Conservation (phyloP, 1,140 invertebrate genomes). For the Matsumurasca onukii region DNA sequence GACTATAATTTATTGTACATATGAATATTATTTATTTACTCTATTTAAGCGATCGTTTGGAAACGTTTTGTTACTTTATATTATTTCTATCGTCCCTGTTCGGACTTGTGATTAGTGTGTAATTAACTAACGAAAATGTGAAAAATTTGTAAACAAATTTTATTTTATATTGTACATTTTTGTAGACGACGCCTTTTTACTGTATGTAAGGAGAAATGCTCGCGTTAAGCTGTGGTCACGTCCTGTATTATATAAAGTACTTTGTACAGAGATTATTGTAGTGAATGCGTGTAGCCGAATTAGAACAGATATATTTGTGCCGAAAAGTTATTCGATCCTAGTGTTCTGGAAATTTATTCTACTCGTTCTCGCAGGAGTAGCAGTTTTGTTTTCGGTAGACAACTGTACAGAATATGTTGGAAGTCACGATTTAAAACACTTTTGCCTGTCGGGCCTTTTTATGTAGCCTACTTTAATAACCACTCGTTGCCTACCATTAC, state of each 20-base stretch:
- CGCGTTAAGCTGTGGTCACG: slow-evolving; percentile 16
- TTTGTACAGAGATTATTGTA: slow-evolving; percentile 25
- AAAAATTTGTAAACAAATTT: slow-evolving; percentile 19
- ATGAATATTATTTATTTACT: slow-evolving; percentile 23
- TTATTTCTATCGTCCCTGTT: slow-evolving; percentile 11
- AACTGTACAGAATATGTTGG: slow-evolving; percentile 19
- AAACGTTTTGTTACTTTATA: slow-evolving; percentile 15
- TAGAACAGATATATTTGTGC: slow-evolving; percentile 20
- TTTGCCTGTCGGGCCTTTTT: slow-evolving; percentile 19
- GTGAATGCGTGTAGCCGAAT: slow-evolving; percentile 9
- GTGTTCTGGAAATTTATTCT: slow-evolving; percentile 14
- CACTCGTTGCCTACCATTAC: slow-evolving; percentile 19
- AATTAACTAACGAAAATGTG: slow-evolving; percentile 16
- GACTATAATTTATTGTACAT: slow-evolving; percentile 17
- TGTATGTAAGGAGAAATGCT: slow-evolving; percentile 24
- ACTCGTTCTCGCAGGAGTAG: slow-evolving; percentile 17
- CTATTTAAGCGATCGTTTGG: slow-evolving; percentile 18
- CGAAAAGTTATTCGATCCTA: slow-evolving; percentile 18
- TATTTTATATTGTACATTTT: slow-evolving; percentile 27
- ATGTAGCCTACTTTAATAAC: slow-evolving; percentile 18
- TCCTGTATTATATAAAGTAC: slow-evolving; percentile 17
- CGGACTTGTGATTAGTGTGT: slow-evolving; percentile 17
- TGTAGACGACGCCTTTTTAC: background rate
- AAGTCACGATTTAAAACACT: background rate
- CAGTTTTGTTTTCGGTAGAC: background rate